These are phyloP conservation scores for Pteropus alecto DNA, from an alignment of 2,113 vertebrate species.

Conservation along the genomic window DNA sequence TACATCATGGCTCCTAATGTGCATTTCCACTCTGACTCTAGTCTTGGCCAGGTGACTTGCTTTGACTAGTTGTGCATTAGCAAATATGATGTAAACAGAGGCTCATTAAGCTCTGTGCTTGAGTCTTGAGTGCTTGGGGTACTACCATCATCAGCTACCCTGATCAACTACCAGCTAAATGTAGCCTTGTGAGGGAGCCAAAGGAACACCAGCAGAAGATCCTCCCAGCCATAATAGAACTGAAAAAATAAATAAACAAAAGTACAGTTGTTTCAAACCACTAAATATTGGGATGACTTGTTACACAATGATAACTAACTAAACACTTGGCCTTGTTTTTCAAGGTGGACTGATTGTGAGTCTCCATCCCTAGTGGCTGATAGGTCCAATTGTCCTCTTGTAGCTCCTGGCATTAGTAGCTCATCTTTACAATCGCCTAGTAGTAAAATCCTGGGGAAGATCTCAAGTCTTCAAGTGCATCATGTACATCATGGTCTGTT, in stretches of 20 bases:
- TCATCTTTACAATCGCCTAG: not conserved
- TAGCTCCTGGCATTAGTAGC: fast-evolving
- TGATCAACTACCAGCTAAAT: not conserved
- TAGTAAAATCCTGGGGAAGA: not conserved
- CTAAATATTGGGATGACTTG: not conserved
- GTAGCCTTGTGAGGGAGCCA: not conserved
- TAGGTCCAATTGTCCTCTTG: not conserved
- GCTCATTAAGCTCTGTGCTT: not conserved
- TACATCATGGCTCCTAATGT: fast-evolving
- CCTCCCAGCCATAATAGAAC: not conserved
- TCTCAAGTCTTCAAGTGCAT: not conserved
- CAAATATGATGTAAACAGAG: not conserved
- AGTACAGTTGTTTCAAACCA: not conserved
- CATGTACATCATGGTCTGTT: not conserved
- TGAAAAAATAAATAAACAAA: not conserved
- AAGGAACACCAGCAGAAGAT: not conserved
- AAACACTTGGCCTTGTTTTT: not conserved
- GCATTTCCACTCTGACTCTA: not conserved
- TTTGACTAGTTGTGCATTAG: not conserved
- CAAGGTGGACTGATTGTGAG: not conserved
- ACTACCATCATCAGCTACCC: not conserved
- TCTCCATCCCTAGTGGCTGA: not conserved
- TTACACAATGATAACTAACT: not conserved
- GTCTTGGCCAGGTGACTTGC: not conserved
- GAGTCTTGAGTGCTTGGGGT: not conserved